phyloP scores from a whole-genome alignment of 2,113 vertebrate species.

The Tretioscincus oriximinensis region DNA sequence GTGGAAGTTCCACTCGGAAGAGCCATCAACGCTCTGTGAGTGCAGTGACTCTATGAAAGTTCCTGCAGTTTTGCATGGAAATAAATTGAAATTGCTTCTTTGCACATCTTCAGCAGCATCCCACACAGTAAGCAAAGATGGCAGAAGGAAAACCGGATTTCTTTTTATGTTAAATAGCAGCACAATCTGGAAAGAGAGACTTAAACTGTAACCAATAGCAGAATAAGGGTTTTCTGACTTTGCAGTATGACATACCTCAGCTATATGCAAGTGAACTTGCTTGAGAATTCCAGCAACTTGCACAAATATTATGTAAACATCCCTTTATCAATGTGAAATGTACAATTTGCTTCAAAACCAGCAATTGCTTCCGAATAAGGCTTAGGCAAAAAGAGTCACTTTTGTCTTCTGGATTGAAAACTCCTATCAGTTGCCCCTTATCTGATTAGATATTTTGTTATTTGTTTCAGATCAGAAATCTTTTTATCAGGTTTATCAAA shows the following conservation, averaged over 20 bases:
- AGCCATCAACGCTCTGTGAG: conserved; percentile 75
- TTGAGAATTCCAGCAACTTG: neutral
- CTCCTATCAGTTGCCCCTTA: neutral
- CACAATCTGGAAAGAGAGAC: neutral
- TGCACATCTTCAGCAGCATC: conserved; percentile 8
- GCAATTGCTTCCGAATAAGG: neutral
- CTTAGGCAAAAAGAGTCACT: neutral
- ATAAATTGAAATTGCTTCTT: neutral
- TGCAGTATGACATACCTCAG: neutral
- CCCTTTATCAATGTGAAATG: conserved; percentile 6
- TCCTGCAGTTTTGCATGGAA: neutral
- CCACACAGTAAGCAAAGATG: neutral
- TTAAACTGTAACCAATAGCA: neutral
- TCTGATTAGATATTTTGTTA: neutral
- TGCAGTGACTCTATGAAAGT: conserved; percentile 66
- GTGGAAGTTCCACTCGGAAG: neutral
- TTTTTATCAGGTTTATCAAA: neutral
- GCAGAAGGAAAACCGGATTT: neutral
- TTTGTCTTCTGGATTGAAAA: neutral
- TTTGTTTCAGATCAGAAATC: neutral
- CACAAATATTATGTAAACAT: neutral
- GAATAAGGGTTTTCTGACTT: conserved; percentile 1
- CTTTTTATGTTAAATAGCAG: neutral
- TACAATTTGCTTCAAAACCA: conserved; percentile 3
- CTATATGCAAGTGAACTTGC: neutral